Conservation (phyloP, 1,140 invertebrate species). For the Pachypeltis micranthus region DNA sequence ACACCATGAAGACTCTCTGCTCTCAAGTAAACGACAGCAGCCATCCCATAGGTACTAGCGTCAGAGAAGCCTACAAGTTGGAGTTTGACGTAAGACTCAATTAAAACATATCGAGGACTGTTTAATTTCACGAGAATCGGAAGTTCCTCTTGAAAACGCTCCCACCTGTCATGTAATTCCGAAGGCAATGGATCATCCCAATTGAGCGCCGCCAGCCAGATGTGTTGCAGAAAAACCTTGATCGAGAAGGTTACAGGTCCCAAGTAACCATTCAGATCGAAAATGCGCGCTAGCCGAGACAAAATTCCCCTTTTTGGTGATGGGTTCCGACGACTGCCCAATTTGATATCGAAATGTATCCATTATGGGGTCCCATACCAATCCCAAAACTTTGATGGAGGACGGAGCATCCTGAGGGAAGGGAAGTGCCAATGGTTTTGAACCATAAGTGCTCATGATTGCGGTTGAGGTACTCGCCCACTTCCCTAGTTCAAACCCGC, state of each 20-base stretch:
- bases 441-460: not conserved
- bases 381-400: not conserved
- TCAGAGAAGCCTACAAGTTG: slow-evolving; percentile 31
- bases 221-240: no score
- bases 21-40: slow-evolving; percentile 26
- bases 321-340: not conserved
- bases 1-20: not conserved
- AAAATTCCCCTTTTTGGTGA: slow-evolving; percentile 26
- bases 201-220: slow-evolving; percentile 26
- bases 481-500: no score
- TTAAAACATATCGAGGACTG: no score
- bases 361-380: not conserved
- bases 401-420: not conserved
- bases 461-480: no score
- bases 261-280: slow-evolving; percentile 32
- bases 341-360: not conserved
- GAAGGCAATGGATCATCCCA: slow-evolving; percentile 30
- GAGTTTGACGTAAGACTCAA: no score
- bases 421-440: not conserved
- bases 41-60: slow-evolving; percentile 28
- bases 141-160: not conserved
- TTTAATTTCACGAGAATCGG: no score
- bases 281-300: slow-evolving; percentile 26
- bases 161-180: not conserved
- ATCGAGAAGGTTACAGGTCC: no score